Base-by-base conservation (phyloP, 2,888 invertebrate species). In the Drosophila niveifrons region DNA sequence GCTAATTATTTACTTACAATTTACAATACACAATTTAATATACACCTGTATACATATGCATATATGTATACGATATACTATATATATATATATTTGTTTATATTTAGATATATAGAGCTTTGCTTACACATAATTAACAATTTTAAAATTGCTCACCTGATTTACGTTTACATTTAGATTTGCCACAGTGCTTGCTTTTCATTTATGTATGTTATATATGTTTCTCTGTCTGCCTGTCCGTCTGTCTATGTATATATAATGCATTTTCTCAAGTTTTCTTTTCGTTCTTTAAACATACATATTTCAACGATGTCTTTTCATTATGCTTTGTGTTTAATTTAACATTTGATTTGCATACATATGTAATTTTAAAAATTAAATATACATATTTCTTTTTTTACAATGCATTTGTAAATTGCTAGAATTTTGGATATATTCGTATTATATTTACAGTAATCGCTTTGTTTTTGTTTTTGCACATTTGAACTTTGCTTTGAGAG, bases 101-200 rank as follows among this genome's bases (percentile, higher is more conserved):
- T 69, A 63, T 62, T 48, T 69, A 64, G 55, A 69, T 67, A 62
- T 61, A 71, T 78, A 64, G 64, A 79, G 78, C 71, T 82, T 85
- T 74, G 56, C 88, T 85, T 85, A 88, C 57, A 82, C 81, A 82
- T 85, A 88, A 88, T 82, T 88, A 88, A 85, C 88, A 88, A 86
- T 85, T 78, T 88, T 59, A 80, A 88, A 85, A 85, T 85, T 85
- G 88, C 82, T 85, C 82, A 85, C 84, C 84, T 85, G 84, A 85
- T 78, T 84, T 82, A 70, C 61, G 78, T 76, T 87, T 88, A 85
- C 82, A 68, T 72, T 73, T 75, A 75, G 71, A 72, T 85, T 82
- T 82, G 75, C 78, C 81, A 87, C 77, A 83, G 85, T 82, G 79
- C 71, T 79, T 79, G 66, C 36, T 77, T 77, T 75, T 72, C 66